Percentiles rank a stretch among this genome's conserved stretches.
These are phyloP conservation scores for Melanotaenia maccullochi DNA, from an alignment of 2,797 vertebrate species.

Conservation along the genomic window DNA sequence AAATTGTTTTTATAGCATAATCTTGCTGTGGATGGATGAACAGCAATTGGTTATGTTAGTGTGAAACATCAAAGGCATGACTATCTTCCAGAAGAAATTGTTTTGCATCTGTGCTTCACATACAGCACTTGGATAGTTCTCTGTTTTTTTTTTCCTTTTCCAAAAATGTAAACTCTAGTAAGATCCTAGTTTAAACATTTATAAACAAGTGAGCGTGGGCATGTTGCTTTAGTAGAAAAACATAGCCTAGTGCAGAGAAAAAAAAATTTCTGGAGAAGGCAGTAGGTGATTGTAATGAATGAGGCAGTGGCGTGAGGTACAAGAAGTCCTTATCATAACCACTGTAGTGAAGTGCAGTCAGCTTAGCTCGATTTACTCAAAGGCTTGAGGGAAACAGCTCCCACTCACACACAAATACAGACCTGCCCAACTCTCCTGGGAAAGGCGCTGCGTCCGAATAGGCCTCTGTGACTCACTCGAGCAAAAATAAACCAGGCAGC, in stretches of 20 bases:
- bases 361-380: slow-evolving; percentile 41
- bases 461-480: slow-evolving; percentile 82
- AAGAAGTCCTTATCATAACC: slow-evolving; percentile 38
- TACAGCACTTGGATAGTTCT: slow-evolving; percentile 32
- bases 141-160: slow-evolving; percentile 15
- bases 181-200: slow-evolving; percentile 68
- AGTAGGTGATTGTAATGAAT: slow-evolving; percentile 49
- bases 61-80: slow-evolving; percentile 57
- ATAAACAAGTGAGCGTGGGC: slow-evolving; percentile 70
- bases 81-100: slow-evolving; percentile 34
- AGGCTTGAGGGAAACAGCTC: slow-evolving; percentile 45
- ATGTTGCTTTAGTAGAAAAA: slow-evolving; percentile 65
- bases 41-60: slow-evolving; percentile 32
- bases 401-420: slow-evolving; percentile 42
- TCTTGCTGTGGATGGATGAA: slow-evolving; percentile 43
- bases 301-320: slow-evolving; percentile 22
- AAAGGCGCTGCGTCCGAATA: slow-evolving; percentile 74
- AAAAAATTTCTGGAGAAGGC: slow-evolving; percentile 36
- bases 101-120: slow-evolving; percentile 36
- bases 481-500: slow-evolving; percentile 86
- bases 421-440: slow-evolving; percentile 78
- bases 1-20: slow-evolving; percentile 47
- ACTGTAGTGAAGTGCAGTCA: slow-evolving; percentile 23
- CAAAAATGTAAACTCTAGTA: slow-evolving; percentile 66
- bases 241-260: slow-evolving; percentile 21